phyloP scores from a whole-genome alignment of 2,113 vertebrate genomes.

The Seriola dumerili region DNA sequence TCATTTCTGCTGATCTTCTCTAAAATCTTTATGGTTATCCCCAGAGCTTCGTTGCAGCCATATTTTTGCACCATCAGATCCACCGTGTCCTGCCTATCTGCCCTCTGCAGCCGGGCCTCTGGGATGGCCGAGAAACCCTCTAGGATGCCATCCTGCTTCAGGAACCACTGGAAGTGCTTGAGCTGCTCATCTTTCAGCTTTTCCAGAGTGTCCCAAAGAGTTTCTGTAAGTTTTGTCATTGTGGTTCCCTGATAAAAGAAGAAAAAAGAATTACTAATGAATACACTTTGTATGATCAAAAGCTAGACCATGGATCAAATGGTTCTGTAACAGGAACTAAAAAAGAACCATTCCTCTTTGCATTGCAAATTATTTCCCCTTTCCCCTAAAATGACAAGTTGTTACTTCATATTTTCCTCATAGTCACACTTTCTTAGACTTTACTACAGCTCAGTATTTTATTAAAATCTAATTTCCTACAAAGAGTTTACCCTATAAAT shows the following conservation, averaged over 20 bases:
- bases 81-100: slow-evolving; percentile 7
- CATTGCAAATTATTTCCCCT: no score
- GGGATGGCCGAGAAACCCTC: neutral
- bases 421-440: no score
- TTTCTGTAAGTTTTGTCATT: slow-evolving; percentile 11
- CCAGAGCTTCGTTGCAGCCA: neutral
- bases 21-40: neutral
- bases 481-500: no score
- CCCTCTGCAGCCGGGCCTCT: neutral
- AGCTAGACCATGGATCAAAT: neutral
- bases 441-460: no score
- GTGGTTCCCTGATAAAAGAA: neutral
- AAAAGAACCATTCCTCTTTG: neutral
- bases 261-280: neutral
- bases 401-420: no score
- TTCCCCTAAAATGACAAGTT: no score
- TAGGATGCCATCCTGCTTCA: neutral
- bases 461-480: no score
- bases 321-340: neutral
- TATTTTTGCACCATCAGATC: slow-evolving; percentile 42
- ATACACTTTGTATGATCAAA: no score
- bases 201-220: slow-evolving; percentile 7
- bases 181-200: neutral
- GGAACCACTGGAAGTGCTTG: slow-evolving; percentile 43
- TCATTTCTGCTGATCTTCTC: slow-evolving; percentile 42